Evolutionary conservation across 2,888 invertebrate genomes (phyloP).

Genomic region (Nipponacmea schrenckii): DNA sequence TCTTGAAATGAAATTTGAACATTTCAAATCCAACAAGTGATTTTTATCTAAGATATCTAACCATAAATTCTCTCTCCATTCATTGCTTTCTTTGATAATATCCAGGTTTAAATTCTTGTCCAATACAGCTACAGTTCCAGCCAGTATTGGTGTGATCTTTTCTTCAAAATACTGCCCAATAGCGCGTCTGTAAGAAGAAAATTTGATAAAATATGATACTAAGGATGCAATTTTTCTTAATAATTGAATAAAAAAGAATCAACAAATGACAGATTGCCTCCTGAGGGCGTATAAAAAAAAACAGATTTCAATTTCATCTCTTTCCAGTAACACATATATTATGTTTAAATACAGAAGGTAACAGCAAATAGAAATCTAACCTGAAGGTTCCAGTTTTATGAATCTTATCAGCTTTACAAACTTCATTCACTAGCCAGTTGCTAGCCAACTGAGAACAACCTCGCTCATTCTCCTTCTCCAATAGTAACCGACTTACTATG

Average conservation of each 20-base stretch:
- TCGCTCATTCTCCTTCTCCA: constrained; percentile 43
- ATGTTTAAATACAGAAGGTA: no score
- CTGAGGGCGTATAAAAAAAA: no score
- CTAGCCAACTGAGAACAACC: constrained; percentile 20
- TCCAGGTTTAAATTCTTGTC: constrained; percentile 60
- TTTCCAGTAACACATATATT: no score
- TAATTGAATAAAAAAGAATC: no score
- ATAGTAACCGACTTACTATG: constrained; percentile 43
- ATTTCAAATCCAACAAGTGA: constrained; percentile 37
- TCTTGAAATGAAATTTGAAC: constrained; percentile 41
- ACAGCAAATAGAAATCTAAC: constrained; percentile 9
- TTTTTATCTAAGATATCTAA: constrained; percentile 40
- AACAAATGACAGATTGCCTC: no score
- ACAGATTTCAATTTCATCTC: no score
- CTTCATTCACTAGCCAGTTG: constrained; percentile 53
- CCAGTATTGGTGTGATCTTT: constrained; percentile 54
- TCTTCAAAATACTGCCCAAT: constrained; percentile 48
- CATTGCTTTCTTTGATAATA: constrained; percentile 28
- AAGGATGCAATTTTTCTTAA: not conserved
- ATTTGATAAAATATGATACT: not conserved
- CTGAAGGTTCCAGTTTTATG: constrained; percentile 57
- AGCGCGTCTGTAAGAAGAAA: constrained; percentile 42
- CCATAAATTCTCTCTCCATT: constrained; percentile 52
- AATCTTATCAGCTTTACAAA: constrained; percentile 47
- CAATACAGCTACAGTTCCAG: constrained; percentile 53